Conservation (phyloP, 2,113 vertebrate species). For the Eretmochelys imbricata region DNA sequence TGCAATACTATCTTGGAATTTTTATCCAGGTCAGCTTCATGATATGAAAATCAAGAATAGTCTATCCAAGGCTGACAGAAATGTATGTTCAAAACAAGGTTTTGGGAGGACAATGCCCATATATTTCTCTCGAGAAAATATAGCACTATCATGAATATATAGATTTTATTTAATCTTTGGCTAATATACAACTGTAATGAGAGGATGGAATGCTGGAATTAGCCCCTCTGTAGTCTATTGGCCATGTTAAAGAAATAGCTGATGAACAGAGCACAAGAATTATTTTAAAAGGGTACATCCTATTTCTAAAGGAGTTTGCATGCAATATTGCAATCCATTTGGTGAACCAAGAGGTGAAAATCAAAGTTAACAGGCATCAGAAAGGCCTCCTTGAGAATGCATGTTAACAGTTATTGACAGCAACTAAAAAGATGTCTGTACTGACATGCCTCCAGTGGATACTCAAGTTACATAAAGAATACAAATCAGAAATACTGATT, state of each 20-base stretch:
- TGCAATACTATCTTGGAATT: neutral
- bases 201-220: neutral
- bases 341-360: neutral
- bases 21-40: neutral
- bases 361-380: neutral
- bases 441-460: neutral
- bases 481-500: neutral
- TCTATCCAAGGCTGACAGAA: neutral
- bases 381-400: neutral
- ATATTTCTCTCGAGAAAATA: neutral
- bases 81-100: neutral
- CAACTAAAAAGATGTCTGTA: no score
- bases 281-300: neutral
- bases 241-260: neutral
- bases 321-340: neutral
- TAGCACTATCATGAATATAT: neutral
- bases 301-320: neutral
- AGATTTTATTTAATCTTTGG: neutral
- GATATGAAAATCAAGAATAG: neutral
- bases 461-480: neutral
- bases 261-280: neutral
- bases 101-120: neutral
- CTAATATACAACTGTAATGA: fast-evolving
- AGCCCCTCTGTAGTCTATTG: neutral
- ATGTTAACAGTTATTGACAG: no score